Evolutionary conservation across 2,797 vertebrate species (phyloP).

Genomic region (Sitta carolinensis): DNA sequence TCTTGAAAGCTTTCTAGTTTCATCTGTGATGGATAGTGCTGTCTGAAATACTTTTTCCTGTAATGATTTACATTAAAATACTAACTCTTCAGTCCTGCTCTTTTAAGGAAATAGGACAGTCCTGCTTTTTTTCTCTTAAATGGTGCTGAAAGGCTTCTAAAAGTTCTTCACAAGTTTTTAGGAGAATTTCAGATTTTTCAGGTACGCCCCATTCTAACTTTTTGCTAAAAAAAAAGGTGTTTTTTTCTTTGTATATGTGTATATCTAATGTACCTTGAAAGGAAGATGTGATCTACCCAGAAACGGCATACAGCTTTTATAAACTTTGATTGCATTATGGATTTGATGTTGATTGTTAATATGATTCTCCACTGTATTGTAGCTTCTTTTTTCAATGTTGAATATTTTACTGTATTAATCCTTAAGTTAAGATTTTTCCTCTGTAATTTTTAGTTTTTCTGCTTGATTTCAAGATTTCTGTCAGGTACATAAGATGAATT

Average conservation of each 20-base stretch:
- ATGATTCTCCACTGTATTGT: conserved; percentile 21
- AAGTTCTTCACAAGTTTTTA: background rate
- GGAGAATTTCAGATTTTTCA: background rate
- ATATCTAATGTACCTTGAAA: background rate
- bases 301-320: conserved; percentile 18
- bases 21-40: background rate
- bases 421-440: conserved; percentile 31
- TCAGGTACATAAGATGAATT: conserved; percentile 1
- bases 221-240: background rate
- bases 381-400: conserved; percentile 9
- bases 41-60: background rate
- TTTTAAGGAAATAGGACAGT: background rate
- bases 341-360: conserved; percentile 25
- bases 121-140: background rate
- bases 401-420: conserved; percentile 26
- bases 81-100: background rate
- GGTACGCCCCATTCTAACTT: background rate
- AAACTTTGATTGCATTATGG: background rate
- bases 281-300: conserved; percentile 2
- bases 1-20: background rate
- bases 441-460: conserved; percentile 20
- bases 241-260: background rate
- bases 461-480: conserved; percentile 31
- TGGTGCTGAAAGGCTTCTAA: background rate
- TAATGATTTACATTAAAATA: background rate